Evolutionary conservation across 1,140 invertebrate species (phyloP), one percentile per base, ranked within the genome.

Genomic region (Pseudoatta argentina): DNA sequence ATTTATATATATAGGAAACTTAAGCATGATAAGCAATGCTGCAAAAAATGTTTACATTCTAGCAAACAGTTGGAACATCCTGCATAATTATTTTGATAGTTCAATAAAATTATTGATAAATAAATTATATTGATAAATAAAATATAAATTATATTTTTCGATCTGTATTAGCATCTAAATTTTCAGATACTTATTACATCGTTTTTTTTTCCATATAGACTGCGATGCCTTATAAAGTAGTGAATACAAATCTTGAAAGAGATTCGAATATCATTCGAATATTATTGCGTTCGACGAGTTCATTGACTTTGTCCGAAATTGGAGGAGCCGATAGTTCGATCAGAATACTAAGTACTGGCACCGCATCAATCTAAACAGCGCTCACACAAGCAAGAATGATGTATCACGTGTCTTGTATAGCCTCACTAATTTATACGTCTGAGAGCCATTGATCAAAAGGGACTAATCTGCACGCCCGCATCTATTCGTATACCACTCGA

Each of bases 401-500:
- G 24, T n/a, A 82, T 57, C 53, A 24, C 34, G 69, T 61, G 69
- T 51, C 39, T 5, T 18, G 14, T 14, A 16, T n/a, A 61, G 48
- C 7, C 57, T 18, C 27, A 51, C 16, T 73, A 83, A 83, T 83
- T 59, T 75, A 63, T 44, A 34, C 14, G 24, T 30, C 48, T 55
- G 27, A 51, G 59, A 61, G 63, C 8, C 27, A 5, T 2, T 7
- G 55, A 61, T 83, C 12, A 59, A 61, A 61, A 73, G 51, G 39
- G 61, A 61, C 59, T 73, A 44, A 55, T 24, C 34, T 39, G 7
- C 12, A 48, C 14, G 30, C 8, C 8, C 30, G 63, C 61, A 39
- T 59, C 34, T 57, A 21, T 57, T 44, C 67, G 53, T 34, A 51
- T 51, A 34, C 30, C 21, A 44, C 67, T 72, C 55, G 57, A 44